These are phyloP conservation scores for Sinocyclocheilus maitianheensis DNA, from an alignment of 2,113 vertebrate species.

Conservation along the genomic window DNA sequence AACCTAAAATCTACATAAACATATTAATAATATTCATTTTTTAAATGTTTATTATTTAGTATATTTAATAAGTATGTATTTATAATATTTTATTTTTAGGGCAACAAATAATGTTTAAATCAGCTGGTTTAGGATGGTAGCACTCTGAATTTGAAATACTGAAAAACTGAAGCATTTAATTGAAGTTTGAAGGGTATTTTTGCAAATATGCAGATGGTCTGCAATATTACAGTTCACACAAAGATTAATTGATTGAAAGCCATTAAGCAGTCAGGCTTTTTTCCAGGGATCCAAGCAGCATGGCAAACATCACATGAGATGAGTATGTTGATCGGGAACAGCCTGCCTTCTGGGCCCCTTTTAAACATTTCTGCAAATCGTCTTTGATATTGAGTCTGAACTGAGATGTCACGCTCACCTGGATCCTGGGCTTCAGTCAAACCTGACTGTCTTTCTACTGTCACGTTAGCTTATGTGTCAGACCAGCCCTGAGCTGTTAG, in stretches of 20 bases:
- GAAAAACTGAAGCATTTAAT: neutral
- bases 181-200: neutral
- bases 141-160: neutral
- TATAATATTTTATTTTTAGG: neutral
- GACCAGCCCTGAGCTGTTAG: conserved; percentile 35
- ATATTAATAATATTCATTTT: too few relatives aligned
- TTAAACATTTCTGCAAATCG: conserved; percentile 41
- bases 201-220: neutral
- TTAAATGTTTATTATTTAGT: too few relatives aligned
- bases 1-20: too few relatives aligned
- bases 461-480: neutral
- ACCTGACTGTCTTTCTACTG: neutral
- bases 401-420: conserved; percentile 2
- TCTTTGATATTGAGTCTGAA: conserved; percentile 32
- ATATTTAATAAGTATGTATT: too few relatives aligned
- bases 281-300: neutral
- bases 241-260: neutral
- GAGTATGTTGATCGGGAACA: conserved; percentile 28
- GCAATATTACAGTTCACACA: neutral
- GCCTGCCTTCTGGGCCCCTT: conserved; percentile 25
- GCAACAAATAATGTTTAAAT: neutral
- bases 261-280: neutral
- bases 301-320: conserved; percentile 41
- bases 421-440: conserved; percentile 29
- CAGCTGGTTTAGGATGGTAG: neutral